Evolutionary conservation across 2,797 vertebrate species (phyloP), one percentile per base, ranked within the genome.

Genomic region (Sciurus vulgaris): DNA sequence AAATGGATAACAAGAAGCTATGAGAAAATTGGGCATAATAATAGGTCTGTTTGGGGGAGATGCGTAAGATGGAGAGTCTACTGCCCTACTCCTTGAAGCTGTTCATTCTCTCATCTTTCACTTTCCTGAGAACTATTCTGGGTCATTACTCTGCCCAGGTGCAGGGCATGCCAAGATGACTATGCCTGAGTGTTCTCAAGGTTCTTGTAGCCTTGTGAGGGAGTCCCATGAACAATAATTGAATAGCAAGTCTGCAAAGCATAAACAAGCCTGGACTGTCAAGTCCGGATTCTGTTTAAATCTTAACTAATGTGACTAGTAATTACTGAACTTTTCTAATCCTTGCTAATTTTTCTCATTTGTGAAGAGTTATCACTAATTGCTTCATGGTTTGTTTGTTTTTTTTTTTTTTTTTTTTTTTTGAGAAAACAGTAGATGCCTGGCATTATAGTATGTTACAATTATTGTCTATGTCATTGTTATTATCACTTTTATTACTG

Each of bases 271-370:
- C 65, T 9, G 13, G 47, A 47, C 51, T 77, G 70, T 82, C 73
- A 24, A 82, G n/a, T 74, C 88, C 38, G 77, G 73, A 81, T 74
- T 61, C 69, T 67, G 7, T 86, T 79, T 84, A 83, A 73, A 76
- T 93, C 54, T 87, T 90, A 11, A 86, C 56, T 44, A 3, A 41
- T 51, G 14, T 61, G 11, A 69, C 20, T 63, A 41, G 84, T 93
- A 65, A 86, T 83, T 83, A 74, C 63, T 65, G 74, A 73, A 78
- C 56, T 86, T 92, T 94, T 63, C 59, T 82, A 87, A 94, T 91
- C 67, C 83, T 86, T 22, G 3, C 69, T 88, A 69, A 73, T 96
- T 94, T 93, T 90, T 13, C 51, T 96, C 56, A 49, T 85, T 65
- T 90, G 12, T 94, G 33, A 92, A 82, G 69, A 84, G 72, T 41